Evolutionary conservation across 2,888 invertebrate species (phyloP), one percentile per base, ranked within the genome.

Genomic region (Buathra laborator): DNA sequence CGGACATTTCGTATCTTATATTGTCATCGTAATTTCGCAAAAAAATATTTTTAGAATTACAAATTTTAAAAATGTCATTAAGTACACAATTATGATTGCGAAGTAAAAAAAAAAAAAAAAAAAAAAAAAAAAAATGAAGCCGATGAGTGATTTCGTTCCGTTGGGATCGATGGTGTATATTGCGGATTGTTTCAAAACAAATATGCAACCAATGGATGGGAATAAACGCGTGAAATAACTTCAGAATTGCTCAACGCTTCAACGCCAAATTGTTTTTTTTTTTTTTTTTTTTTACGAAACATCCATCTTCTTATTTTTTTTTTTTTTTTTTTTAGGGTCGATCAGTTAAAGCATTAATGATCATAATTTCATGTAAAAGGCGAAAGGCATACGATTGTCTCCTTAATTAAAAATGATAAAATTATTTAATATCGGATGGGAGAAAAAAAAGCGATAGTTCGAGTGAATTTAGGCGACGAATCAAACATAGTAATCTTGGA

Each of bases 31-130:
- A 32, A 59, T 53, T 44, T 43, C 70, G 70, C 62, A 48, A 79
- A 62, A 77, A 62, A 77, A 68, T 68, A 67, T 66, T 67, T 14
- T 77, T 56, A 32, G 24, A 77, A 46, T 77, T 83, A 72, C 81
- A 77, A 56, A 76, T 59, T 71, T 53, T 66, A 80, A 79, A n/a
- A 53, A 64, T 56, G 32, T 72, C 44, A 72, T 74, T 72, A 81
- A 77, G 84, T 72, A 84, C 81, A 81, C 77, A 81, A 43, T 74
- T 43, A 62, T 68, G 44, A 46, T 68, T 78, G 59, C 29, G 44
- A 72, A 51, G 59, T 66, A 70, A 43, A n/a, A 14, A 19, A 68
- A 12, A 53, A 53, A 24, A 53, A 68, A 16, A 46, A 64, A 66
- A 19, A 68, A 16, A 46, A 62, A 66, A 19, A 32, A 37, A 5